Percentiles rank a stretch among this genome's conserved stretches.
Evolutionary conservation across 2,797 vertebrate species (phyloP).

Genomic region (Loriculus beryllinus): DNA sequence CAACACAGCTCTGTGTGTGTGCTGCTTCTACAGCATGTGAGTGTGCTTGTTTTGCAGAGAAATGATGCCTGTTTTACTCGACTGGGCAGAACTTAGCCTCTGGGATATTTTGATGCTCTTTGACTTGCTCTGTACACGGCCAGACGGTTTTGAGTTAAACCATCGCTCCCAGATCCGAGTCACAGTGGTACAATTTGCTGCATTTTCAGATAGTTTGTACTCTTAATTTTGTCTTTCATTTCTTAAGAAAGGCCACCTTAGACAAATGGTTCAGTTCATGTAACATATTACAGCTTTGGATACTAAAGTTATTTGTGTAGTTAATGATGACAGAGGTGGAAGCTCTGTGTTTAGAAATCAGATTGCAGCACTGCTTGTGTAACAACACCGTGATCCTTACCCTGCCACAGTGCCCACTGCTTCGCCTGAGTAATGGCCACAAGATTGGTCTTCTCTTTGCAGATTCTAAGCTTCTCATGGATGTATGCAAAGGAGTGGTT

Average conservation of each 20-base stretch:
- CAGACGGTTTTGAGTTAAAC: not conserved
- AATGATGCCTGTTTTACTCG: not conserved
- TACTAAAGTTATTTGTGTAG: not conserved
- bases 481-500: not conserved
- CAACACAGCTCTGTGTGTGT: fast-evolving
- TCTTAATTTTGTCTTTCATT: not conserved
- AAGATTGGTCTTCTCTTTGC: not conserved
- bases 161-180: not conserved
- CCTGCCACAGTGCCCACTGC: not conserved
- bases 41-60: not conserved
- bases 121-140: not conserved
- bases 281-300: not conserved
- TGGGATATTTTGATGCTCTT: not conserved
- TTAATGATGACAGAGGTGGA: not conserved
- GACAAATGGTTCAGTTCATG: not conserved
- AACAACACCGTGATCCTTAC: not conserved
- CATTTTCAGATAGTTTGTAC: not conserved
- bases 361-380: not conserved
- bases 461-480: not conserved
- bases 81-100: not conserved
- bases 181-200: not conserved
- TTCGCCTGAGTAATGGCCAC: not conserved
- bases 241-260: not conserved
- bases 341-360: not conserved
- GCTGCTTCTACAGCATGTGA: not conserved